Conservation (phyloP, 2,113 vertebrate species). For the Dipodomys spectabilis region DNA sequence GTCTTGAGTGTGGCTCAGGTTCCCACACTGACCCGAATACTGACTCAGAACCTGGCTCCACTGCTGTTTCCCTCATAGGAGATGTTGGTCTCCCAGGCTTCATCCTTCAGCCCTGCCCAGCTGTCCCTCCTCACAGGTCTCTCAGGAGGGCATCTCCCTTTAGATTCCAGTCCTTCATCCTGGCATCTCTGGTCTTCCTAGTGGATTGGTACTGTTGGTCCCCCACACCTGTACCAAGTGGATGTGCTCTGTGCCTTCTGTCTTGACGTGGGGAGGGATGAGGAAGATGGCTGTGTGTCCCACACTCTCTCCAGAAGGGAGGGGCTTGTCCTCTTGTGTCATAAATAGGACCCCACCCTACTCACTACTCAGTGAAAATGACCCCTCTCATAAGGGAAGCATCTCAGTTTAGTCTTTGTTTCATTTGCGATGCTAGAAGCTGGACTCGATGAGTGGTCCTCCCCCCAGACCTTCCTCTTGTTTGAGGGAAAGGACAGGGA, state of each 20-base stretch:
- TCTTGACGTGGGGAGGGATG: slow-evolving; percentile 5
- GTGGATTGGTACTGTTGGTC: not conserved
- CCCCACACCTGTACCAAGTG: not conserved
- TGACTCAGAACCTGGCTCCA: slow-evolving; percentile 13
- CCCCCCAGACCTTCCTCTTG: not conserved
- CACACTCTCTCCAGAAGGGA: slow-evolving; percentile 25
- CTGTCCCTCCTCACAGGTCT: slow-evolving; percentile 43
- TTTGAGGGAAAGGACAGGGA: slow-evolving; percentile 30
- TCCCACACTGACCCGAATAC: slow-evolving; percentile 2
- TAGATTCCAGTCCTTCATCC: slow-evolving; percentile 36
- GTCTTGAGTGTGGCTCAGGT: not conserved
- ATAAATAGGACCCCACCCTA: slow-evolving; percentile 75
- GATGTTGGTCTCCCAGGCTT: slow-evolving; percentile 39
- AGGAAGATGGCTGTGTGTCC: not conserved
- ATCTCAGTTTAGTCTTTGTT: not conserved
- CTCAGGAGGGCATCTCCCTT: slow-evolving; percentile 43
- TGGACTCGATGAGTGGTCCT: not conserved
- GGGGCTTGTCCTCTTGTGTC: slow-evolving; percentile 77
- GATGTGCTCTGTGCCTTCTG: not conserved
- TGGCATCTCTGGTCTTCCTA: slow-evolving; percentile 51
- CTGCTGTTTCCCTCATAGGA: not conserved
- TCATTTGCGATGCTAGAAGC: slow-evolving; percentile 10
- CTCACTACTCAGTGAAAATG: slow-evolving; percentile 15
- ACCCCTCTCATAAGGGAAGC: not conserved
- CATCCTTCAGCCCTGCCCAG: slow-evolving; percentile 40